Evolutionary conservation across 1,140 invertebrate genomes (phyloP).

Genomic region (Triops cancriformis): DNA sequence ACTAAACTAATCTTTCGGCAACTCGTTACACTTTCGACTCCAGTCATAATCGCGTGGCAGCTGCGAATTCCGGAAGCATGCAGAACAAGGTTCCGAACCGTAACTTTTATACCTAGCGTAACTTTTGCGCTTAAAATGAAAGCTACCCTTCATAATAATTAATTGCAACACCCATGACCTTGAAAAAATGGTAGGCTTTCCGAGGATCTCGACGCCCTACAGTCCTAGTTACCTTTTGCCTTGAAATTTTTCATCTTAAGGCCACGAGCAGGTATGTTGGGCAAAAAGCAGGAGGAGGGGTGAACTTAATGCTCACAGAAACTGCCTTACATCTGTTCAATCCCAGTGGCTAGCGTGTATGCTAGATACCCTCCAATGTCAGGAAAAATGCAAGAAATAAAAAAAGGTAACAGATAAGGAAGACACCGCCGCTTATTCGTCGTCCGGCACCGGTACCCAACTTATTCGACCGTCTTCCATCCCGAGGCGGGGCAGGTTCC

Average conservation of each 20-base stretch:
- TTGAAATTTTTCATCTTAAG: neutral
- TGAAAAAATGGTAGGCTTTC: neutral
- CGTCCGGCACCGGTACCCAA: neutral
- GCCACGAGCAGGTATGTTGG: neutral
- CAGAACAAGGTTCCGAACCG: too few relatives aligned
- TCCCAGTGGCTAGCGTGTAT: neutral
- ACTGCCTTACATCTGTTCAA: neutral
- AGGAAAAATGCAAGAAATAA: neutral
- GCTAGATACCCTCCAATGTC: neutral
- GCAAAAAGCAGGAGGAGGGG: neutral
- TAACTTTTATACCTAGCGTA: too few relatives aligned
- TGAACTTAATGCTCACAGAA: neutral
- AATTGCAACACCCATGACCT: neutral
- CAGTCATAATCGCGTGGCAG: neutral
- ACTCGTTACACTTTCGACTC: neutral
- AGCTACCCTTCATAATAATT: neutral
- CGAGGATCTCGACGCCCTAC: neutral
- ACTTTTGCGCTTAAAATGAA: too few relatives aligned
- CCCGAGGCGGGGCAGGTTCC: conserved; percentile 1
- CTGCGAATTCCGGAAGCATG: neutral
- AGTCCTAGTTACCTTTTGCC: conserved; percentile 9
- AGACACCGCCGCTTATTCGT: neutral
- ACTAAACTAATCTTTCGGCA: neutral
- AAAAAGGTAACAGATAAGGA: neutral
- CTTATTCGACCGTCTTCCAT: neutral